These are phyloP conservation scores for Tyria jacobaeae DNA, from an alignment of 2,888 invertebrate genomes.

Conservation along the genomic window DNA sequence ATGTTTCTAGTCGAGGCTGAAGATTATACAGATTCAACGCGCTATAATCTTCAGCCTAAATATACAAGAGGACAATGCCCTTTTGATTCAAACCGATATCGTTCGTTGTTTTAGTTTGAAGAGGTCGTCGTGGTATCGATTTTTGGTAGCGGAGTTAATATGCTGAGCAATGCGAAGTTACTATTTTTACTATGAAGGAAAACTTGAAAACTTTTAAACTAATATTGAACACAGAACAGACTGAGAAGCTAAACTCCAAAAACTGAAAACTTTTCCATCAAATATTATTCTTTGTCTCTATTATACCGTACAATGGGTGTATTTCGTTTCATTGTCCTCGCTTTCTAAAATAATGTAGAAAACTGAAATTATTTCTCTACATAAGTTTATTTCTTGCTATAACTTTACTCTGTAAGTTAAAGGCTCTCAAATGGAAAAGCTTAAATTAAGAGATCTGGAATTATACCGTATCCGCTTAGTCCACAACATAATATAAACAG, in stretches of 20 bases:
- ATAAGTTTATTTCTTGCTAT: no score
- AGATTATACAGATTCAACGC: not conserved
- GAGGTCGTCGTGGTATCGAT: conserved; percentile 11
- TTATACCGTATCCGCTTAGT: no score
- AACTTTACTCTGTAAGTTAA: no score
- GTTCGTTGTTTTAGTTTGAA: conserved; percentile 10
- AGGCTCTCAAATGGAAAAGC: no score
- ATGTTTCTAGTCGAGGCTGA: not conserved
- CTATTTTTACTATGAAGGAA: conserved; percentile 6
- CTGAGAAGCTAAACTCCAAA: not conserved
- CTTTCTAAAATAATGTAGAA: no score
- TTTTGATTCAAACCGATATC: conserved; percentile 6
- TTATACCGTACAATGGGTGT: not conserved
- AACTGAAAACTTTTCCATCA: not conserved
- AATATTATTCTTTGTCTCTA: not conserved
- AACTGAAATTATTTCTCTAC: no score
- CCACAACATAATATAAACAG: no score
- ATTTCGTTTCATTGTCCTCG: not conserved
- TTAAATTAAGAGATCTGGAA: no score
- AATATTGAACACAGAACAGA: not conserved
- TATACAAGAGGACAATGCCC: conserved; percentile 2
- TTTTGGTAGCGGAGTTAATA: conserved; percentile 14
- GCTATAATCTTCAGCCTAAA: not conserved
- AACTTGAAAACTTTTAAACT: not conserved
- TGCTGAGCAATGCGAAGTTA: conserved; percentile 9